Conservation (phyloP, 2,113 vertebrate species). For the Galbula dea region DNA sequence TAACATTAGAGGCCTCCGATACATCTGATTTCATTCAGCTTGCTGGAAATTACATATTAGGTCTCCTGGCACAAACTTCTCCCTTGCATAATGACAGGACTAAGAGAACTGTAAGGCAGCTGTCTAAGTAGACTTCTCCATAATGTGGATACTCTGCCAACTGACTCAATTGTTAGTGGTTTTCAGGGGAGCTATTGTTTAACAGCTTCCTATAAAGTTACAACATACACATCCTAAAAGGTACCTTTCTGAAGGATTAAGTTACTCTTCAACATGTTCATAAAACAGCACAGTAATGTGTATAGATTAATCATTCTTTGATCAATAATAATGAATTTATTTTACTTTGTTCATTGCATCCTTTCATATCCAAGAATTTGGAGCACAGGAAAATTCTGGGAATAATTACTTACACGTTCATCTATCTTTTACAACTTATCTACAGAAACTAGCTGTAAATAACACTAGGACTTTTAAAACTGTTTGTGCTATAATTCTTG, state of each 20-base stretch:
- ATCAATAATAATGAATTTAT: background rate
- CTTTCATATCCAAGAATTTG: background rate
- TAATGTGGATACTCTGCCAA: background rate
- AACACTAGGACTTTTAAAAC: background rate
- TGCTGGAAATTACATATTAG: background rate
- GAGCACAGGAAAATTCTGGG: background rate
- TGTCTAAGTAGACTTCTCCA: background rate
- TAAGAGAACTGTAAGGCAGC: background rate
- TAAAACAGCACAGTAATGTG: background rate
- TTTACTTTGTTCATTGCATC: background rate
- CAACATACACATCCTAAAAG: background rate
- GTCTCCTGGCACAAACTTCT: background rate
- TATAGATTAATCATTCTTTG: background rate
- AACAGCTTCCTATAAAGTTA: background rate
- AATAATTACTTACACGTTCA: background rate
- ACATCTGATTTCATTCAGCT: background rate
- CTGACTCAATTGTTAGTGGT: background rate
- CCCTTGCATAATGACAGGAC: background rate
- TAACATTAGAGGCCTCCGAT: background rate
- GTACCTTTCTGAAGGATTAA: background rate
- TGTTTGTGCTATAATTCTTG: background rate
- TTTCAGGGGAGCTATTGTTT: background rate
- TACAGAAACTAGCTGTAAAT: background rate
- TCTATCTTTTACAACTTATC: background rate
- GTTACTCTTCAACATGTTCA: background rate